phyloP scores from a whole-genome alignment of 2,888 invertebrate species.

The Calameuta pallipes region DNA sequence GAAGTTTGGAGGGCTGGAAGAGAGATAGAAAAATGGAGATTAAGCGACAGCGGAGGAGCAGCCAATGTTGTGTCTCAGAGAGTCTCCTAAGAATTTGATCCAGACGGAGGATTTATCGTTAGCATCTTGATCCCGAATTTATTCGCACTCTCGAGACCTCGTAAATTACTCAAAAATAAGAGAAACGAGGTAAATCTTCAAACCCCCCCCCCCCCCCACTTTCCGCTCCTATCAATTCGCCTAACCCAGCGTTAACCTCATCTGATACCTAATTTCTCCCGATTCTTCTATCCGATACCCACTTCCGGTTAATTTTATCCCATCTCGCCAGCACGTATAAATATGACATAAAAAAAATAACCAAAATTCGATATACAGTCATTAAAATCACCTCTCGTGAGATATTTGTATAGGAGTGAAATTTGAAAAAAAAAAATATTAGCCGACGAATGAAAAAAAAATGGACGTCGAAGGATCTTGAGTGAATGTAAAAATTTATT shows the following conservation, averaged over 20 bases:
- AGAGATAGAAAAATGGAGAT: neutral
- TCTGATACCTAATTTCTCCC: no score
- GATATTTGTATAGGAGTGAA: conserved; percentile 7
- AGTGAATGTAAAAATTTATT: no score
- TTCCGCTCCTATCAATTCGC: no score
- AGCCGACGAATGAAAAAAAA: conserved; percentile 2
- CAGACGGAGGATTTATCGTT: conserved; percentile 2
- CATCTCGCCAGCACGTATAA: no score
- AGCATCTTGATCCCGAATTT: conserved; percentile 6
- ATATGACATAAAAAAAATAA: no score
- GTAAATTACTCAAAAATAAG: neutral
- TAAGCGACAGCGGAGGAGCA: conserved; percentile 1
- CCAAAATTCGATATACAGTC: neutral
- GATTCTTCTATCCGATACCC: no score
- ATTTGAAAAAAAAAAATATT: neutral
- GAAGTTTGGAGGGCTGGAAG: neutral
- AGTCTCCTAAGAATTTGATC: conserved; percentile 3
- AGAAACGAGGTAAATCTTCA: no score
- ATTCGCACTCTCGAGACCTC: neutral
- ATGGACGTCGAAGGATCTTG: neutral
- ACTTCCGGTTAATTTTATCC: no score
- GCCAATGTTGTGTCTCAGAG: conserved; percentile 5
- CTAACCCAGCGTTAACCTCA: no score
- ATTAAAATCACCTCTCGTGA: conserved; percentile 16
- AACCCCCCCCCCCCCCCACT: neutral